A percentile compares a stretch with the other conserved stretches of the same genome.
Evolutionary conservation across 2,888 invertebrate genomes (phyloP).

Genomic region (Saturnia japonica): DNA sequence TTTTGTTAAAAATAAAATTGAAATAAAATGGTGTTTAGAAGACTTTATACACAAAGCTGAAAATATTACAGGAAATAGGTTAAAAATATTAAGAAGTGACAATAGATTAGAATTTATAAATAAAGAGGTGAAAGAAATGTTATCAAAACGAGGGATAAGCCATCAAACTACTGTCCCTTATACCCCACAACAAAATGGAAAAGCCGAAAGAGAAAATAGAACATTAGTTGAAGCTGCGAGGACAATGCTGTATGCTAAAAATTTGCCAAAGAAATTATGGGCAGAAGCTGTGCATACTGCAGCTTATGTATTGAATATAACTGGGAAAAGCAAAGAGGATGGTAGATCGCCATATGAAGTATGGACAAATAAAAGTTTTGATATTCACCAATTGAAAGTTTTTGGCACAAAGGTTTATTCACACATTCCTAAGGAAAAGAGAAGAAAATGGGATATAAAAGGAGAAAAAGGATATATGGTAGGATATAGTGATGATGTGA

Average conservation of each 20-base stretch:
- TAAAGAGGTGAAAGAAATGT: slow-evolving; percentile 31
- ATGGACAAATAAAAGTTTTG: slow-evolving; percentile 16
- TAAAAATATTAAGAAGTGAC: slow-evolving; percentile 37
- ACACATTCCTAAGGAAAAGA: slow-evolving; percentile 16
- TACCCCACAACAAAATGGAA: slow-evolving; percentile 54
- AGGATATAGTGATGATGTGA: slow-evolving; percentile 14
- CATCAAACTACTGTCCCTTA: slow-evolving; percentile 41
- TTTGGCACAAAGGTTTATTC: slow-evolving; percentile 17
- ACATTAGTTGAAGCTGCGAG: slow-evolving; percentile 8
- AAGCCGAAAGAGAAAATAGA: slow-evolving; percentile 40
- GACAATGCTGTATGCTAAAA: slow-evolving; percentile 8
- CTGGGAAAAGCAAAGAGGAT: slow-evolving; percentile 5
- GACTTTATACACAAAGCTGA: slow-evolving; percentile 33
- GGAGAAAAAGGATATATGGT: slow-evolving; percentile 7
- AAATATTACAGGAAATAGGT: slow-evolving; percentile 37
- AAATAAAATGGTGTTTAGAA: slow-evolving; percentile 22
- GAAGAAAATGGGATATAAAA: slow-evolving; percentile 17
- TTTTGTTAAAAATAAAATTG: slow-evolving; percentile 18
- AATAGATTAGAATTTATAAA: slow-evolving; percentile 43
- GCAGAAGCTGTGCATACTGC: slow-evolving; percentile 18
- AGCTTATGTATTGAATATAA: slow-evolving; percentile 16
- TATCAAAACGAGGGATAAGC: slow-evolving; percentile 33
- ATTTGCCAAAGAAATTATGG: slow-evolving; percentile 20
- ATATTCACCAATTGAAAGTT: slow-evolving; percentile 1
- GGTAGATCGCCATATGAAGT: slow-evolving; percentile 17